Conservation (phyloP, 1,140 invertebrate species). For the Lanistes nyassanus region DNA sequence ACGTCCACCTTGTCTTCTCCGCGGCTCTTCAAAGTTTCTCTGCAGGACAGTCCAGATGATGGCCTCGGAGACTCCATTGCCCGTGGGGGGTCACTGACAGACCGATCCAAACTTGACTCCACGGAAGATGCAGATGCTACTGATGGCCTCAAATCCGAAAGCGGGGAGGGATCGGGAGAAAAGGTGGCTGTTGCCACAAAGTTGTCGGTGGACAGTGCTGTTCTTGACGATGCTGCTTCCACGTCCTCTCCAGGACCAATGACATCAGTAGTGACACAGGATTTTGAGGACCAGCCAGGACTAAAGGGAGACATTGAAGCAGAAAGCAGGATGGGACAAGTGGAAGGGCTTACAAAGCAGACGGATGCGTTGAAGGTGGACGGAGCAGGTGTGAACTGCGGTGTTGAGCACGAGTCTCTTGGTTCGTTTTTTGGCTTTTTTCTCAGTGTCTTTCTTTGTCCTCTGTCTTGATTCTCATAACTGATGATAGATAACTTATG, state of each 20-base stretch:
- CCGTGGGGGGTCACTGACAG: slow-evolving; percentile 48
- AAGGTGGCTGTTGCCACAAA: slow-evolving; percentile 67
- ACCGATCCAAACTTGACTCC: slow-evolving; percentile 54
- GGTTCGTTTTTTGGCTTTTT: slow-evolving; percentile 31
- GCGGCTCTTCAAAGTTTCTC: slow-evolving; percentile 16
- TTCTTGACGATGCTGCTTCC: slow-evolving; percentile 47
- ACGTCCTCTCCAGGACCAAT: background rate
- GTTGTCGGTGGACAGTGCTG: slow-evolving; percentile 69
- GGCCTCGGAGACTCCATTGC: slow-evolving; percentile 61
- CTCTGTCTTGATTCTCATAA: background rate
- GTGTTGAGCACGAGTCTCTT: slow-evolving; percentile 34
- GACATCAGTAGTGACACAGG: background rate
- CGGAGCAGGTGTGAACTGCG: slow-evolving; percentile 35
- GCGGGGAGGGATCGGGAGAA: slow-evolving; percentile 50
- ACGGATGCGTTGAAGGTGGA: slow-evolving; percentile 27
- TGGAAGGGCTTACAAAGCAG: slow-evolving; percentile 8
- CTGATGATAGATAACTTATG: background rate
- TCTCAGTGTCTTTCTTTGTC: background rate
- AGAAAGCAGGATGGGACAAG: slow-evolving; percentile 32
- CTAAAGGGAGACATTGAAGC: slow-evolving; percentile 29
- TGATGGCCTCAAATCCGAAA: slow-evolving; percentile 47
- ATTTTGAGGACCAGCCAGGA: slow-evolving; percentile 21
- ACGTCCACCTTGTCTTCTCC: slow-evolving; percentile 26
- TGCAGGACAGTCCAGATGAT: slow-evolving; percentile 61
- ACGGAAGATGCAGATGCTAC: slow-evolving; percentile 52